A percentile compares a stretch with the other conserved stretches of the same genome.
phyloP scores from a whole-genome alignment of 2,888 invertebrate genomes.

The Creontiades dilutus region DNA sequence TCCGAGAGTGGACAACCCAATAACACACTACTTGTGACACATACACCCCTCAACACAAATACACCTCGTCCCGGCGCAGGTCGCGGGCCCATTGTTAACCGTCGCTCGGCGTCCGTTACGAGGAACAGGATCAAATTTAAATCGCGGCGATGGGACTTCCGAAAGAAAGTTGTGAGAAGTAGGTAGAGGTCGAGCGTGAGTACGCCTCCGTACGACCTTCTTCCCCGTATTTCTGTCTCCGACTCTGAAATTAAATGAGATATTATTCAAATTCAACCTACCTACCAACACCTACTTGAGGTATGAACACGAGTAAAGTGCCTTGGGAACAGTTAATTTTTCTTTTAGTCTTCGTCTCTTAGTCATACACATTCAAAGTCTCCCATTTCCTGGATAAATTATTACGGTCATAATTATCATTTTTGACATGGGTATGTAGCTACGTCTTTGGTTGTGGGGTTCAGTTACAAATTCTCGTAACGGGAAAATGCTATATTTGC shows the following conservation, averaged over 20 bases:
- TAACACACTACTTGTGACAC: slow-evolving; percentile 40
- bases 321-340: neutral
- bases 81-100: slow-evolving; percentile 42
- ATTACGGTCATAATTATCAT: neutral
- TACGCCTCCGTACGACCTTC: slow-evolving; percentile 40
- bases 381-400: no score
- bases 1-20: slow-evolving; percentile 29
- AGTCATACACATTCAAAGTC: neutral
- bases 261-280: slow-evolving; percentile 18
- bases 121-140: slow-evolving; percentile 65
- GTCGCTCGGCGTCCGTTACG: neutral
- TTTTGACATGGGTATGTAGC: neutral
- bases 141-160: slow-evolving; percentile 14
- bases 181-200: slow-evolving; percentile 53
- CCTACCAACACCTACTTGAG: slow-evolving; percentile 21
- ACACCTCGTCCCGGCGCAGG: neutral
- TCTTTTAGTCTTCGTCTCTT: neutral
- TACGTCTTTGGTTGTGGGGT: neutral
- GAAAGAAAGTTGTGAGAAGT: slow-evolving; percentile 63
- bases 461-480: no score
- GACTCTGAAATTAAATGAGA: slow-evolving; percentile 27
- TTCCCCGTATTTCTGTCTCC: neutral
- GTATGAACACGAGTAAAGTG: neutral
- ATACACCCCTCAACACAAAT: neutral
- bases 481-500: no score